Evolutionary conservation across 92 coral and sea anemone genomes (phyloP).

Genomic region (Isaurus tuberculatus): DNA sequence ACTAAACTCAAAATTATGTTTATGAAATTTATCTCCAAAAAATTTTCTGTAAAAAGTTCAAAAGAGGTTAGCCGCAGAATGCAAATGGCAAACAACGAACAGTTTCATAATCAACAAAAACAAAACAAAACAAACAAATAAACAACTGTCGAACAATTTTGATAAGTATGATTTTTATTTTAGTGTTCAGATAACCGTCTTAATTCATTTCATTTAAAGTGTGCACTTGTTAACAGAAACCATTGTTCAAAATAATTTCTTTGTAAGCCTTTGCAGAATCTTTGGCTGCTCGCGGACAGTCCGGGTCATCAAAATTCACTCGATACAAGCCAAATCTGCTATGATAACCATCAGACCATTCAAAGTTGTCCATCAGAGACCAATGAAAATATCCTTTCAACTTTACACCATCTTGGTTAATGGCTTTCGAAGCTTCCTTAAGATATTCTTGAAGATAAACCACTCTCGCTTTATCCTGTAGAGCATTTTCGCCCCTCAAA

Average conservation of each 20-base stretch:
- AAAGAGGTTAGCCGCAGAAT: too few species aligned
- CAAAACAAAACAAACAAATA: too few species aligned
- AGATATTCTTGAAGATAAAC: slow-evolving; percentile 69
- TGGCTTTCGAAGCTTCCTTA: slow-evolving; percentile 81
- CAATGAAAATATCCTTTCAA: slow-evolving; percentile 92
- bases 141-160: too few species aligned
- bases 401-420: slow-evolving; percentile 75
- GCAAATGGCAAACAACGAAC: too few species aligned
- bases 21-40: too few species aligned
- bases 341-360: slow-evolving; percentile 89
- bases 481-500: slow-evolving; percentile 67
- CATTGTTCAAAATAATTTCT: slow-evolving; percentile 80
- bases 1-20: too few species aligned
- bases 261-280: slow-evolving; percentile 77
- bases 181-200: too few species aligned
- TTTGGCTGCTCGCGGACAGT: slow-evolving; percentile 73
- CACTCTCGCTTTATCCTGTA: slow-evolving; percentile 82
- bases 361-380: slow-evolving; percentile 96
- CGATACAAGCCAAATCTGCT: slow-evolving; percentile 88
- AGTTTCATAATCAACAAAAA: too few species aligned
- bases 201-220: too few species aligned
- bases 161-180: too few species aligned
- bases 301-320: slow-evolving; percentile 78
- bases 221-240: slow-evolving; percentile 56
- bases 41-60: too few species aligned